Conservation (phyloP, 1,140 invertebrate species). For the Mizuhopecten yessoensis region DNA sequence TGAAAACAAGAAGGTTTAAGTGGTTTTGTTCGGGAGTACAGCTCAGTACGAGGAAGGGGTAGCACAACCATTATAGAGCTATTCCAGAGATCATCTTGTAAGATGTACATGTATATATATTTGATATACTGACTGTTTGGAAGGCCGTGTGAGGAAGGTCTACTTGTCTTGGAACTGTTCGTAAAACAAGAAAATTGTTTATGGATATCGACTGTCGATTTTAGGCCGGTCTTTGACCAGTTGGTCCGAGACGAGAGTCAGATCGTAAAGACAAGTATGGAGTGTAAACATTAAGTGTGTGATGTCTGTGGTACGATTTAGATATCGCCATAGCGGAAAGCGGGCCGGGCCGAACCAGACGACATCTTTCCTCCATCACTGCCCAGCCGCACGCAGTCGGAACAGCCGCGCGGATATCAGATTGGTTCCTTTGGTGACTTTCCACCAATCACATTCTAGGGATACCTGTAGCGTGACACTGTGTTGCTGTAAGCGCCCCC, state of each 20-base stretch:
- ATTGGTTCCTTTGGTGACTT: not conserved
- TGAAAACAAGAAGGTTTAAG: too few species aligned
- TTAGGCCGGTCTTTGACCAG: not conserved
- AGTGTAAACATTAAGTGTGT: not conserved
- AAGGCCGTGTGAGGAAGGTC: not conserved
- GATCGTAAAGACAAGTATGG: constrained; percentile 23
- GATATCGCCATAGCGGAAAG: not conserved
- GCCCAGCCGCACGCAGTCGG: not conserved
- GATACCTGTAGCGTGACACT: constrained; percentile 24
- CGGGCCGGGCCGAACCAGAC: not conserved
- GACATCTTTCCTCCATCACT: constrained; percentile 1
- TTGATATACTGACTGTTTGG: not conserved
- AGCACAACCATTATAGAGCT: too few species aligned
- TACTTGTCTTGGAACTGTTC: not conserved
- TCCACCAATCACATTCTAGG: not conserved
- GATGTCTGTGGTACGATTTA: not conserved
- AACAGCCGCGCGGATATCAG: not conserved
- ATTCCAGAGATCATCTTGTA: too few species aligned
- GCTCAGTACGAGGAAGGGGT: too few species aligned
- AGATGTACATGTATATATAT: too few species aligned
- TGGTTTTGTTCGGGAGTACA: too few species aligned
- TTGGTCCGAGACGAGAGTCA: constrained; percentile 17
- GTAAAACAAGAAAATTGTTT: not conserved
- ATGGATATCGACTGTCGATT: not conserved
- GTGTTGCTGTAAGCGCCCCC: constrained; percentile 30